Base-by-base conservation (phyloP, 2,888 invertebrate species). In the Agrochola lychnidis region DNA sequence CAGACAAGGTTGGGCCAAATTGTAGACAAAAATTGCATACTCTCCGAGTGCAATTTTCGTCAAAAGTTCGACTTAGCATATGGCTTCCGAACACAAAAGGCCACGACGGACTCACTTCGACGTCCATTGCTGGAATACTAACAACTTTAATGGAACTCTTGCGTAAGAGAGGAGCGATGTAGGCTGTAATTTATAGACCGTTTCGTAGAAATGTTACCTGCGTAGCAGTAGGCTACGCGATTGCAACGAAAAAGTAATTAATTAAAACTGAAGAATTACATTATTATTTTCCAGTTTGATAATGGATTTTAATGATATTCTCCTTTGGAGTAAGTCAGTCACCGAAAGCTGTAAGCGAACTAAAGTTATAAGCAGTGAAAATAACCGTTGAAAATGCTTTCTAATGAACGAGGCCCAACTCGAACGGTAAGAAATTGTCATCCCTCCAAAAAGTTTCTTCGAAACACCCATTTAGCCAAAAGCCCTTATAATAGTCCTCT, bases 71-170 rank as follows among this genome's bases (percentile, higher is more conserved):
- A 51, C 57, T 66, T 70, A 81, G 61, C 73, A 51, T 71, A 68
- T 56, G 70, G 77, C 73, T 70, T 70, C 61, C 36, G 61, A 56
- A 66, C 62, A 78, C 61, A 83, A 85, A 82, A 82, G 72, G 64
- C 36, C 42, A 61, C 30, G 64, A 57, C 22, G 53, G 62, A 73
- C 69, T 72, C 67, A 72, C 61, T 73, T 45, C 61, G 36, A 40
- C 68, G 66, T 73, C 68, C 78, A 71, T 73, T 81, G 30, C 82
- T 53, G 59, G 85, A 85, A 77, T 85, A 85, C 69, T 71, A 78
- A 81, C 57, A 36, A 78, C 40, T 81, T 69, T 62, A 70, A 57
- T 62, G 30, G 7, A 62, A 51, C 67, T 70, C 70, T 69, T 81
- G 68, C 53, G 10, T 59, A 71, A 64, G 68, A 64, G 59, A 40